Evolutionary conservation across 2,113 vertebrate species (phyloP).

Genomic region (Triplophysa dalaica): DNA sequence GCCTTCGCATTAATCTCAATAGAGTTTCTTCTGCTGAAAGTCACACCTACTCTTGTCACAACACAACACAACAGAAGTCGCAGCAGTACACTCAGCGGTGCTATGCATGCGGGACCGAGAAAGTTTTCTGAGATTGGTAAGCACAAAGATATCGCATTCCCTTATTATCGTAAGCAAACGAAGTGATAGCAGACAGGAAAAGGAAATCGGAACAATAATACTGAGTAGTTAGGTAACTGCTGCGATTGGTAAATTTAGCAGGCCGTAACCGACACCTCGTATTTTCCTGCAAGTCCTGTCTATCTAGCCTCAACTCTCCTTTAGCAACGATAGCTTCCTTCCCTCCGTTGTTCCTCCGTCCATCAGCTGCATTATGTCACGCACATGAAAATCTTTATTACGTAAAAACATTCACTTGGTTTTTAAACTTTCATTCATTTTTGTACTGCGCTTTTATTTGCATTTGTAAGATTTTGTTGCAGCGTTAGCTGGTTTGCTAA

Average conservation of each 20-base stretch:
- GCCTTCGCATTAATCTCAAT: background rate
- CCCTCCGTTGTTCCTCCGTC: background rate
- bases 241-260: background rate
- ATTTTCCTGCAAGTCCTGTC: constrained; percentile 25
- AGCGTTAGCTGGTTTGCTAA: constrained; percentile 10
- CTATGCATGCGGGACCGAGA: background rate
- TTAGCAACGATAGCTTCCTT: background rate
- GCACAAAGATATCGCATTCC: constrained; percentile 2
- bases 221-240: background rate
- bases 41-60: background rate
- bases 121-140: background rate
- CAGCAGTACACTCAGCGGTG: background rate
- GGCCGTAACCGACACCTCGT: constrained; percentile 28
- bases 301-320: background rate
- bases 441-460: background rate
- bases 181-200: background rate
- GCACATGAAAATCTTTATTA: background rate
- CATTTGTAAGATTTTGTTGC: background rate
- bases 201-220: background rate
- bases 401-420: background rate
- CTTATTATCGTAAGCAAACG: background rate
- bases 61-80: background rate
- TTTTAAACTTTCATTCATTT: too few relatives aligned
- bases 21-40: background rate
- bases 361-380: background rate